phyloP scores from a whole-genome alignment of 1,140 invertebrate species.

The Globodera rostochiensis region DNA sequence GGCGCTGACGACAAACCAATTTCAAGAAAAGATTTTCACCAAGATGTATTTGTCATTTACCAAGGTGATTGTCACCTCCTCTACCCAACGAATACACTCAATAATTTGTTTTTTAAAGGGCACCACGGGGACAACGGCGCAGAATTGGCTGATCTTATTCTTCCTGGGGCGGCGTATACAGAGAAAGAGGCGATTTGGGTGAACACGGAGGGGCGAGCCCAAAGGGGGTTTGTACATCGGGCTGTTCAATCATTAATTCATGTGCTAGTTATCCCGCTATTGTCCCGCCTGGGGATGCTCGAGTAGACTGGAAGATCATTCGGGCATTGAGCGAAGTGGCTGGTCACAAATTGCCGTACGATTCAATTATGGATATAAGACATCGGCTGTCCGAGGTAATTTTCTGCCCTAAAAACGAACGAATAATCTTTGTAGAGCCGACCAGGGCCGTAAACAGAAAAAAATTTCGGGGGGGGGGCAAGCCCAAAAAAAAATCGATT shows the following conservation, averaged over 20 bases:
- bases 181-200: conserved; percentile 96
- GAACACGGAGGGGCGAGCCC: conserved; percentile 94
- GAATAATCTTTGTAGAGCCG: no score
- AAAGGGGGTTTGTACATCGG: conserved; percentile 72
- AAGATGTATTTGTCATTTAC: conserved; percentile 86
- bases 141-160: conserved; percentile 84
- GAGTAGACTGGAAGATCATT: conserved; percentile 98
- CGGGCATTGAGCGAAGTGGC: conserved; percentile 82
- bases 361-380: conserved; percentile 82
- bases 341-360: conserved; percentile 83
- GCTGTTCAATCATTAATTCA: background rate
- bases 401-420: background rate
- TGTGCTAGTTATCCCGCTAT: conserved; percentile 75
- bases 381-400: conserved; percentile 75
- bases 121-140: conserved; percentile 95
- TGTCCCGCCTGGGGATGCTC: conserved; percentile 86
- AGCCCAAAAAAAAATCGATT: no score
- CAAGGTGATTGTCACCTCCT: conserved; percentile 71
- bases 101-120: conserved; percentile 66
- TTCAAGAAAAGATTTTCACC: conserved; percentile 77
- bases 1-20: conserved; percentile 87
- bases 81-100: background rate
- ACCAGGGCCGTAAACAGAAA: no score
- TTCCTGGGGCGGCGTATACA: conserved; percentile 96
- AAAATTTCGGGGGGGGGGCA: no score